A percentile compares a stretch with the other conserved stretches of the same genome.
These are phyloP conservation scores for Aphaenogaster floridana DNA, from an alignment of 1,140 invertebrate species.

Conservation along the genomic window DNA sequence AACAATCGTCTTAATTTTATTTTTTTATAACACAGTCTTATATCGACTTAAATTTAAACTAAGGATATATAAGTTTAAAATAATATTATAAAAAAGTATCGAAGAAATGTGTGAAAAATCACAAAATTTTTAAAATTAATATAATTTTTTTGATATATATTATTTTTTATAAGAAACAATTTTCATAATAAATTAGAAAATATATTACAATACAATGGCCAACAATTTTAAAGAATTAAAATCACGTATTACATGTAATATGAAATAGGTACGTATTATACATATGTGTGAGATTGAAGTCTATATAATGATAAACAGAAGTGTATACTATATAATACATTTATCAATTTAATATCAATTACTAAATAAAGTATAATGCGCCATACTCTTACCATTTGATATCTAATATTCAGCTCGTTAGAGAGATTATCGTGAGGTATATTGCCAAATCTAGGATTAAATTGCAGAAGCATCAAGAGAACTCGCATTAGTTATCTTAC, in stretches of 20 bases:
- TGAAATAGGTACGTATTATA: neutral
- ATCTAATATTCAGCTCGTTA: constrained; percentile 68
- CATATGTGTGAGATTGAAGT: neutral
- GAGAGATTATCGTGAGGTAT: constrained; percentile 62
- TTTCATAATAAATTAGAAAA: neutral
- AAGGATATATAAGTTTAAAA: too few species aligned
- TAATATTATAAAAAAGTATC: neutral
- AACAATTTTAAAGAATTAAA: neutral
- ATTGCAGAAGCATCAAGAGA: neutral
- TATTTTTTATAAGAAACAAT: neutral
- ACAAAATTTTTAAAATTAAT: neutral
- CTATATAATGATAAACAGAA: neutral
- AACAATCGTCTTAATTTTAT: neutral
- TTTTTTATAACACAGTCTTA: neutral
- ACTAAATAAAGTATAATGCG: neutral
- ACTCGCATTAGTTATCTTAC: neutral
- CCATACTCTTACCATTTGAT: constrained; percentile 28
- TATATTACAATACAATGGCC: neutral
- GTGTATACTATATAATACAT: neutral
- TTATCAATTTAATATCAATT: constrained; percentile 8
- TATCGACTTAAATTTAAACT: neutral
- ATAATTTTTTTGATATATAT: neutral
- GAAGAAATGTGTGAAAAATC: neutral
- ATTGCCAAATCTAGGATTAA: constrained; percentile 12
- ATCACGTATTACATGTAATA: neutral